phyloP scores from a whole-genome alignment of 37 sponge, comb jelly and placozoan genomes.

The Aphrocallistes beatrix region DNA sequence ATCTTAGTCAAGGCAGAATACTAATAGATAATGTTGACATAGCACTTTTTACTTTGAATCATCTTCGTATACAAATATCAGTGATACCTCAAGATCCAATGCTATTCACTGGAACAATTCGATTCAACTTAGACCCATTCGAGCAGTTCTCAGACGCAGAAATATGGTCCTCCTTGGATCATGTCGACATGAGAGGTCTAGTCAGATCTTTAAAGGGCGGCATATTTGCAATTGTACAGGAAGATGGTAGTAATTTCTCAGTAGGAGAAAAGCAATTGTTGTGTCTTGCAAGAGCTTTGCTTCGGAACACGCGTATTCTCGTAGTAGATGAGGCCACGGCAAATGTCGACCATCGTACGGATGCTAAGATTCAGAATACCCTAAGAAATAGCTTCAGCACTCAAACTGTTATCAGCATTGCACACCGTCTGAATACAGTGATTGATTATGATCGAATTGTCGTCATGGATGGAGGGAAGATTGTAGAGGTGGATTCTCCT shows the following conservation, averaged over 20 bases:
- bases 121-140: not conserved
- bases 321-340: not conserved
- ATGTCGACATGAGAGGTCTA: not conserved
- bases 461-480: not conserved
- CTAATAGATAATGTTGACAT: not conserved
- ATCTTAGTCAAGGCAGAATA: not conserved
- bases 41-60: not conserved
- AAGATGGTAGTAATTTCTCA: not conserved
- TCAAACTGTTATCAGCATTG: not conserved
- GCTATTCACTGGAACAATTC: not conserved
- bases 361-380: not conserved
- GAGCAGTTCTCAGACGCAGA: not conserved
- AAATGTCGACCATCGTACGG: not conserved
- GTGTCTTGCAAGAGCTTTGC: not conserved
- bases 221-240: not conserved
- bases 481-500: not conserved
- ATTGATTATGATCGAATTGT: not conserved
- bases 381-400: not conserved
- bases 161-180: not conserved
- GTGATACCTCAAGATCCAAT: not conserved
- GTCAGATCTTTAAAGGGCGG: not conserved
- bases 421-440: slow-evolving; percentile 3
- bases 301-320: not conserved
- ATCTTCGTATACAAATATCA: not conserved
- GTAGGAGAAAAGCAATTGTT: not conserved